Conservation (phyloP, 2,888 invertebrate genomes). For the Pterostichus niger region DNA sequence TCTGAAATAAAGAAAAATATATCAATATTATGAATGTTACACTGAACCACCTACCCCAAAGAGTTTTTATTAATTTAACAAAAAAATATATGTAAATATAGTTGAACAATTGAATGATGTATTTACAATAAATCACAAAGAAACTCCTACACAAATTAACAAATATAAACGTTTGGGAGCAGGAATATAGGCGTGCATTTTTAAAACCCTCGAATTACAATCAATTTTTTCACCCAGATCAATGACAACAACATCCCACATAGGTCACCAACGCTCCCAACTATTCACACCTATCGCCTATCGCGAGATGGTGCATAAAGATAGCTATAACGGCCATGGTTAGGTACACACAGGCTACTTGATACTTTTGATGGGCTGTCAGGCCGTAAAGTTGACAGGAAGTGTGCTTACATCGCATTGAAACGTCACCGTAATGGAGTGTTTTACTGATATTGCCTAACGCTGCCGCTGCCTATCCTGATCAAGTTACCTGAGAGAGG, state of each 20-base stretch:
- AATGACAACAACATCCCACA: background rate
- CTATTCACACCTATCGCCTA: conserved; percentile 27
- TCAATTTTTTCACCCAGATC: no score
- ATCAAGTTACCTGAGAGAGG: conserved; percentile 30
- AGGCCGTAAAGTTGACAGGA: conserved; percentile 79
- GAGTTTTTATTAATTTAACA: no score
- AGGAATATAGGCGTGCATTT: no score
- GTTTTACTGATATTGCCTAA: conserved; percentile 72
- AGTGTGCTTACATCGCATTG: conserved; percentile 75
- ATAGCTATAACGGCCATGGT: conserved; percentile 20
- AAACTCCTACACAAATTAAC: no score
- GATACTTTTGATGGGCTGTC: conserved; percentile 79
- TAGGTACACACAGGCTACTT: conserved; percentile 72
- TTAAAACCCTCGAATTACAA: no score
- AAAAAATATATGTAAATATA: no score
- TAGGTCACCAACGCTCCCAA: background rate
- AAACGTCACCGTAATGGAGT: conserved; percentile 76
- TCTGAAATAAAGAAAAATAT: no score
- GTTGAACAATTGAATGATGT: no score
- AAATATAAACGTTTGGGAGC: no score
- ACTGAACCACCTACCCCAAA: no score
- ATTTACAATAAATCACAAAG: no score
- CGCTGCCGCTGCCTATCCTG: conserved; percentile 13
- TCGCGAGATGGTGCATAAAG: conserved; percentile 56
- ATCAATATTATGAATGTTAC: no score